phyloP scores from a whole-genome alignment of 2,113 vertebrate species.

The Xerus inauris region DNA sequence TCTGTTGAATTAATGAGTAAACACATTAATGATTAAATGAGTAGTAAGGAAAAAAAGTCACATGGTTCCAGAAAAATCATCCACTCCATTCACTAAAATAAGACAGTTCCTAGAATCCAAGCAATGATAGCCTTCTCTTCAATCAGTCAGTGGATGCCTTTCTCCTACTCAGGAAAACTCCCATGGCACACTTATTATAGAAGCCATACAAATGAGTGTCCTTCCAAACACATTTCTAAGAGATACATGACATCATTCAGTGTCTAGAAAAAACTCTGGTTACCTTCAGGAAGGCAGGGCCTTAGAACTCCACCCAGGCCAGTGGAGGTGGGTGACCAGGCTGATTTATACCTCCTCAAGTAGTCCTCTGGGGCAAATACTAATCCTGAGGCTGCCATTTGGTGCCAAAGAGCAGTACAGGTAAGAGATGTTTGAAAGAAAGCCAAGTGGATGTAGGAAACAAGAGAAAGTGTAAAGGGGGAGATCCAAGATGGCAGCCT shows the following conservation, averaged over 20 bases:
- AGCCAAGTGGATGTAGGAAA: neutral
- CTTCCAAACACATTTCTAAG: neutral
- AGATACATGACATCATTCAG: neutral
- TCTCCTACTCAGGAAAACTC: neutral
- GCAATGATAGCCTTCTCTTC: neutral
- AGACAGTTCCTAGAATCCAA: neutral
- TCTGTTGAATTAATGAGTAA: neutral
- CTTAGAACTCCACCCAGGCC: neutral
- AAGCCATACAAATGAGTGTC: neutral
- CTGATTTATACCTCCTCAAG: neutral
- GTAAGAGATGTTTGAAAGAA: neutral
- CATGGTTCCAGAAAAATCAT: neutral
- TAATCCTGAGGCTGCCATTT: neutral
- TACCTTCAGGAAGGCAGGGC: neutral
- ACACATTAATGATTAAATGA: neutral
- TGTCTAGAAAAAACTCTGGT: neutral
- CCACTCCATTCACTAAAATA: neutral
- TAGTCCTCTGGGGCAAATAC: neutral
- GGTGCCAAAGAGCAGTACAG: neutral
- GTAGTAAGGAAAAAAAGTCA: neutral
- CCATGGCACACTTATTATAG: neutral
- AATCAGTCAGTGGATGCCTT: accelerated
- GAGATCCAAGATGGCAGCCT: too few species aligned
- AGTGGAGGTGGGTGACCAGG: too few species aligned
- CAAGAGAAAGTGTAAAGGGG: too few species aligned